Conservation (phyloP, 2,888 invertebrate species). For the Lissonota sp. region DNA sequence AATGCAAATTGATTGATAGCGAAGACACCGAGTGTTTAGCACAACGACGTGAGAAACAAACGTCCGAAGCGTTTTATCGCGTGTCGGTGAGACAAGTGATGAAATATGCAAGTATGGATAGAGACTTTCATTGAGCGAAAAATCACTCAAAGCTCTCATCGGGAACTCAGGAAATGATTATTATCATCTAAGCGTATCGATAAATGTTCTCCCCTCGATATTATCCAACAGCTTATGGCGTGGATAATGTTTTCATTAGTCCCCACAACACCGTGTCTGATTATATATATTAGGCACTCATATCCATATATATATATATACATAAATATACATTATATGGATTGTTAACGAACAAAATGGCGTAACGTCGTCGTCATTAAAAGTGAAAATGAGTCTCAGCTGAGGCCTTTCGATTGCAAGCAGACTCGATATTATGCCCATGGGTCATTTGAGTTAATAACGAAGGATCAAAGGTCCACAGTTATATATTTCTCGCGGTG, state of each 20-base stretch:
- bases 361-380: too few relatives aligned
- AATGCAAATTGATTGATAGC: conserved; percentile 38
- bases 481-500: conserved; percentile 55
- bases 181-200: conserved; percentile 38
- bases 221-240: conserved; percentile 47
- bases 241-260: conserved; percentile 60
- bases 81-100: conserved; percentile 26
- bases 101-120: conserved; percentile 32
- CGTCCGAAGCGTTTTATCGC: neutral
- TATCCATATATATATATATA: conserved; percentile 6
- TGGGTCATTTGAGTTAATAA: conserved; percentile 61
- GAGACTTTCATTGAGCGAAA: conserved; percentile 32
- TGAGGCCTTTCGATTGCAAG: too few relatives aligned
- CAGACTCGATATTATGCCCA: neutral
- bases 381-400: too few relatives aligned
- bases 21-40: neutral
- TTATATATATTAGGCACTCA: conserved; percentile 14
- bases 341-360: too few relatives aligned
- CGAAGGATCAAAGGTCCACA: conserved; percentile 58
- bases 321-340: neutral
- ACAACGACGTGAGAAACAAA: conserved; percentile 23
- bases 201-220: conserved; percentile 57
- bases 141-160: conserved; percentile 7
- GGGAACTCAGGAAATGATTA: conserved; percentile 16
- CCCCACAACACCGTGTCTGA: conserved; percentile 22